Percentiles rank a stretch among this genome's conserved stretches.
These are phyloP conservation scores for Hypsibius dujardini DNA, from an alignment of 1,140 invertebrate genomes.

Conservation along the genomic window DNA sequence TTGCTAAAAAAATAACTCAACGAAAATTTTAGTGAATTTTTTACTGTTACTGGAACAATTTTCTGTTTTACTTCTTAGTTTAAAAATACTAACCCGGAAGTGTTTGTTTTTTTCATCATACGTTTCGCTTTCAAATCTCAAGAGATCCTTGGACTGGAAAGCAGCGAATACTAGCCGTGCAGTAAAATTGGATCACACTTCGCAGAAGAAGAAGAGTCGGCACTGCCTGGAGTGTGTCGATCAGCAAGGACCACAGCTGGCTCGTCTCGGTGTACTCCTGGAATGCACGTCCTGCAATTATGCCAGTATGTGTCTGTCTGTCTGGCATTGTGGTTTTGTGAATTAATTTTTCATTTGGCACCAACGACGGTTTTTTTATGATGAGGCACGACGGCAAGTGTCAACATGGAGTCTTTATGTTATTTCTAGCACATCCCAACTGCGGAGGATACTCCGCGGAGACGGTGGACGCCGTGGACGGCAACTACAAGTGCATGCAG, in stretches of 20 bases:
- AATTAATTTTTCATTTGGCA: slow-evolving; percentile 16
- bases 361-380: no score
- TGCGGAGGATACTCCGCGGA: slow-evolving; percentile 35
- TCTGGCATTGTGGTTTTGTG: slow-evolving; percentile 16
- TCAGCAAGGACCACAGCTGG: slow-evolving; percentile 29
- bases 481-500: slow-evolving; percentile 36
- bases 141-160: no score
- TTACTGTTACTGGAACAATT: no score
- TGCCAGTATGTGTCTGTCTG: slow-evolving; percentile 11
- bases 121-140: no score
- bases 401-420: slow-evolving; percentile 23
- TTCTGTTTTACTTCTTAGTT: no score
- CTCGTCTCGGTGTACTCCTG: slow-evolving; percentile 40
- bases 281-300: slow-evolving; percentile 38
- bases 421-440: slow-evolving; percentile 34
- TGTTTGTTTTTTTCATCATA: no score
- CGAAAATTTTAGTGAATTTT: no score
- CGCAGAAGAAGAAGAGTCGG: slow-evolving; percentile 57
- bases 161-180: no score
- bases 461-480: slow-evolving; percentile 29
- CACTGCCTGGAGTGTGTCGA: slow-evolving; percentile 56
- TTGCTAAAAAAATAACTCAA: no score
- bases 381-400: slow-evolving; percentile 17
- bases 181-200: no score
- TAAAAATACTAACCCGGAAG: no score